Conservation (phyloP, 2,888 invertebrate species). For the Clostera curtula region DNA sequence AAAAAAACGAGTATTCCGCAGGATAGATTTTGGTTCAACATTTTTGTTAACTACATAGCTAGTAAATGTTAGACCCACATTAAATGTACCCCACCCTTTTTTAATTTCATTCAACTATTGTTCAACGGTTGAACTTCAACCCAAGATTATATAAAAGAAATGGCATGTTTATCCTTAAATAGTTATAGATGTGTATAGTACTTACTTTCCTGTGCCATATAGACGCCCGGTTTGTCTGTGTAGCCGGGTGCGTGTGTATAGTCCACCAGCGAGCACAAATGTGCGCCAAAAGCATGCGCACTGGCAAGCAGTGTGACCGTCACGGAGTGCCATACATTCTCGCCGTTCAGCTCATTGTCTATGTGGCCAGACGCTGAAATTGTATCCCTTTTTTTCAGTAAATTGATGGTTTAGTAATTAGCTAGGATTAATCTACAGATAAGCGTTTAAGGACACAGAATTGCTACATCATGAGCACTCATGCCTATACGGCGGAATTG, state of each 20-base stretch:
- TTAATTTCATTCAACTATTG: no score
- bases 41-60: no score
- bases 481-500: no score
- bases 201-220: conserved; percentile 45
- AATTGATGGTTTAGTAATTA: no score
- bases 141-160: no score
- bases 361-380: conserved; percentile 55
- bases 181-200: background rate
- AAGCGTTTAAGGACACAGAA: conserved; percentile 2
- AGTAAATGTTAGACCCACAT: no score
- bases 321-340: conserved; percentile 56
- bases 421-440: background rate
- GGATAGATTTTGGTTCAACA: no score
- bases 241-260: conserved; percentile 36
- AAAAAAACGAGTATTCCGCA: no score
- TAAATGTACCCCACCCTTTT: background rate
- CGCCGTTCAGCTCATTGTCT: conserved; percentile 45
- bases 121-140: no score
- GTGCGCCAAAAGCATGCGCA: conserved; percentile 39
- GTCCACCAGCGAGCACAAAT: conserved; percentile 47
- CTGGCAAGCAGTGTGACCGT: conserved; percentile 34
- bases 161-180: no score
- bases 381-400: background rate
- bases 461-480: no score
- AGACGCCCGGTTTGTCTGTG: conserved; percentile 17